A percentile compares a stretch with the other conserved stretches of the same genome.
Evolutionary conservation across 2,888 invertebrate species (phyloP).

Genomic region (Pristionchus mayeri): DNA sequence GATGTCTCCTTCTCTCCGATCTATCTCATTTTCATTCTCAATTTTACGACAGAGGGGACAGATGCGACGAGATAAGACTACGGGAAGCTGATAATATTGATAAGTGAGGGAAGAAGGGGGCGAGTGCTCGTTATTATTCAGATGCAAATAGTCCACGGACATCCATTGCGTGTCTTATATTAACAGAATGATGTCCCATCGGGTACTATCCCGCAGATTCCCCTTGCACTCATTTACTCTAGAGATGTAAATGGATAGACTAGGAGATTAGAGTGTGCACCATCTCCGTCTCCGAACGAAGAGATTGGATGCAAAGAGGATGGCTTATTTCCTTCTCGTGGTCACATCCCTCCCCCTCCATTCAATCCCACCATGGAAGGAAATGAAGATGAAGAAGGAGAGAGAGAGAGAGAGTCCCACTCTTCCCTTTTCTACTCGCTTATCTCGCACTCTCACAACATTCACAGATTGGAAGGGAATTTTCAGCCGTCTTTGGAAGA

Average conservation of each 20-base stretch:
- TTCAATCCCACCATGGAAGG: slow-evolving; percentile 19
- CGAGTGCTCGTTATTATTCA: neutral
- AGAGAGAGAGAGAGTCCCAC: neutral
- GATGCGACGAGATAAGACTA: neutral
- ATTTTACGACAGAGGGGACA: slow-evolving; percentile 16
- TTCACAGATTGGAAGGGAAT: neutral
- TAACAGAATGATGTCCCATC: too few species aligned
- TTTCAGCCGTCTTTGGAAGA: neutral
- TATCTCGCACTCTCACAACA: slow-evolving; percentile 1
- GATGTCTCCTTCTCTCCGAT: neutral
- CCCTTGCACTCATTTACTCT: too few species aligned
- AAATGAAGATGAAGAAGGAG: slow-evolving; percentile 38
- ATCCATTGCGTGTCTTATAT: too few species aligned
- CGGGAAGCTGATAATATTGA: neutral
- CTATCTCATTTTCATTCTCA: neutral
- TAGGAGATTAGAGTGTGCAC: neutral
- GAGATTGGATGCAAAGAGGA: neutral
- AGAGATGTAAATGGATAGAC: slow-evolving; percentile 6
- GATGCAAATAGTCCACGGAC: too few species aligned
- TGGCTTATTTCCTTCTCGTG: neutral
- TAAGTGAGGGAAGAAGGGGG: neutral
- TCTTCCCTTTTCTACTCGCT: neutral
- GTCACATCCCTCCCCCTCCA: neutral
- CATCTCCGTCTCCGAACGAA: neutral
- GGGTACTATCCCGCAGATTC: too few species aligned